Conservation (phyloP, 2,888 invertebrate genomes). For the Sinohyriopsis cumingii region DNA sequence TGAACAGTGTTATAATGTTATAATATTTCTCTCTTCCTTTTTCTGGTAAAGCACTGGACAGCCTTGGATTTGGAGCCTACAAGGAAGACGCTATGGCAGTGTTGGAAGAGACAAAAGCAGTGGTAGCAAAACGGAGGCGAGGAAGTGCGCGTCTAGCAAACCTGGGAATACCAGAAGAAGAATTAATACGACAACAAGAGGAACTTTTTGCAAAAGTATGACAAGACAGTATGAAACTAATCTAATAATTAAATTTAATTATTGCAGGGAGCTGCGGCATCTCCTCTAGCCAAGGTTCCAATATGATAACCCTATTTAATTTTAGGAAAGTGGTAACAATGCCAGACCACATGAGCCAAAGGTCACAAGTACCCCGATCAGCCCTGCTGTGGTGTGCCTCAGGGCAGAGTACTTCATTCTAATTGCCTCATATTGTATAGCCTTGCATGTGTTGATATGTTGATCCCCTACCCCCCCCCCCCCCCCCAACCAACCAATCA, state of each 20-base stretch:
- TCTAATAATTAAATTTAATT: neutral
- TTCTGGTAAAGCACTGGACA: slow-evolving; percentile 81
- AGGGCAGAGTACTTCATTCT: too few relatives aligned
- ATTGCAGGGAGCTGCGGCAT: neutral
- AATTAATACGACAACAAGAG: slow-evolving; percentile 94
- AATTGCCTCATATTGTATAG: too few relatives aligned
- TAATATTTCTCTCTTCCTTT: slow-evolving; percentile 26
- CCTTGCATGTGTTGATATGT: too few relatives aligned
- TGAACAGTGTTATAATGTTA: neutral
- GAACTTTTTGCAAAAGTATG: slow-evolving; percentile 91
- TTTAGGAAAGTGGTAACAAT: too few relatives aligned
- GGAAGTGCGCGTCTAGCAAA: slow-evolving; percentile 97
- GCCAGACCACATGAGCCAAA: too few relatives aligned
- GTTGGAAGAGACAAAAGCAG: slow-evolving; percentile 94
- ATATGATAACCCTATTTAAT: too few relatives aligned
- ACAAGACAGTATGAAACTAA: neutral
- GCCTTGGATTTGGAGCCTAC: slow-evolving; percentile 93
- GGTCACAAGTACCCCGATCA: too few relatives aligned
- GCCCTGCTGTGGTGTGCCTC: too few relatives aligned
- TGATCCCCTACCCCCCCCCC: too few relatives aligned
- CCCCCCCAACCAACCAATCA: too few relatives aligned
- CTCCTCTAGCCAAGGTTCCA: too few relatives aligned
- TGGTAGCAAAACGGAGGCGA: slow-evolving; percentile 91
- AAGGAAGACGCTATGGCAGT: slow-evolving; percentile 96
- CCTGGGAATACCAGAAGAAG: slow-evolving; percentile 98